A percentile compares a stretch with the other conserved stretches of the same genome.
Conservation (phyloP, 2,113 vertebrate species). For the Cyanoderma ruficeps region DNA sequence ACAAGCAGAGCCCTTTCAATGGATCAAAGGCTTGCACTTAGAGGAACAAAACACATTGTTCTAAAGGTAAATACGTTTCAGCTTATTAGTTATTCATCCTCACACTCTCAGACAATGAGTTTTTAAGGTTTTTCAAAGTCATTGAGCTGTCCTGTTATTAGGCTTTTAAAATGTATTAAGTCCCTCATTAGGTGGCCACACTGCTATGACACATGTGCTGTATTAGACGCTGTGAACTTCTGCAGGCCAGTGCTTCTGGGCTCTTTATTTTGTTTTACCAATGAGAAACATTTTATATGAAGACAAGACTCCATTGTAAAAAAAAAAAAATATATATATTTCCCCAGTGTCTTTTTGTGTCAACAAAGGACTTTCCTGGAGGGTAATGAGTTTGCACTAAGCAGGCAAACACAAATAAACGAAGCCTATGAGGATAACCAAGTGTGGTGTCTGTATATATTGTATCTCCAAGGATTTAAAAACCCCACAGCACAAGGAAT, state of each 20-base stretch:
- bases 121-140: background rate
- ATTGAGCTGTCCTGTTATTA: background rate
- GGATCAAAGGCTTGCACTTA: background rate
- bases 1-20: background rate
- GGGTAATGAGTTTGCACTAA: constrained; percentile 32
- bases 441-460: background rate
- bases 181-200: background rate
- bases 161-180: background rate
- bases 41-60: background rate
- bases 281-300: background rate
- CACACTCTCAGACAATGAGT: background rate
- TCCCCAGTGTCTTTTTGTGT: constrained; percentile 41
- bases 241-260: background rate
- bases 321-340: background rate
- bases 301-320: background rate
- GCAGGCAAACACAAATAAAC: constrained; percentile 55
- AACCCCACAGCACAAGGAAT: background rate
- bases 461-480: constrained; percentile 1
- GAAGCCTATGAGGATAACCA: background rate
- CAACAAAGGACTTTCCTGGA: constrained; percentile 41
- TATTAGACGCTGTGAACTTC: background rate
- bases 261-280: constrained; percentile 37
- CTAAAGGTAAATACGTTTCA: background rate
- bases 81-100: background rate
- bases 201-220: background rate